Conservation (phyloP, 2,113 vertebrate species). For the Solenodon paradoxus region DNA sequence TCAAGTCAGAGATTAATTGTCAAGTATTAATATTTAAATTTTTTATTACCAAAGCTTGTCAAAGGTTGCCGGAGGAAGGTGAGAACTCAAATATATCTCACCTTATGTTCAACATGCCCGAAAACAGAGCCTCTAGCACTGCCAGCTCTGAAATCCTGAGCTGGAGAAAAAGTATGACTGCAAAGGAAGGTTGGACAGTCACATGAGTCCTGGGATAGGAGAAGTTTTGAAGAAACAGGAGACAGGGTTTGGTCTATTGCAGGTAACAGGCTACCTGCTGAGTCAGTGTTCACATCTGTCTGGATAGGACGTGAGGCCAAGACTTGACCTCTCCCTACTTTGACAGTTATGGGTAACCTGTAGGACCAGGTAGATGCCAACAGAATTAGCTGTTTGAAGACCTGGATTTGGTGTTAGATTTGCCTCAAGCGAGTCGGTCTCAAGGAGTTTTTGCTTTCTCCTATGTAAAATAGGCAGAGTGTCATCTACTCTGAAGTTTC, state of each 20-base stretch:
- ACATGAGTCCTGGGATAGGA: not conserved
- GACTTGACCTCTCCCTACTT: not conserved
- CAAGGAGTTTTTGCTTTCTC: not conserved
- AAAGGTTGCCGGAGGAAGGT: not conserved
- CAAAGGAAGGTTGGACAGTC: not conserved
- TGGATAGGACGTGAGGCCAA: not conserved
- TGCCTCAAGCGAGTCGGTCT: not conserved
- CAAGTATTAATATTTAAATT: constrained; percentile 36
- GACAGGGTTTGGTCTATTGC: accelerated
- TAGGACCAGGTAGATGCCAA: not conserved
- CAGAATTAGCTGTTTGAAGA: not conserved
- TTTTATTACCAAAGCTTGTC: not conserved
- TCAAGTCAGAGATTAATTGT: constrained; percentile 55
- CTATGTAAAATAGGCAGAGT: not conserved
- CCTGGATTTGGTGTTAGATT: not conserved
- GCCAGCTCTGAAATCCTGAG: not conserved
- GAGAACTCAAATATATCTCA: not conserved
- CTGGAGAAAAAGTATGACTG: not conserved
- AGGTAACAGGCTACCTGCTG: not conserved
- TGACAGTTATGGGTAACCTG: not conserved
- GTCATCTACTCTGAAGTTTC: not conserved
- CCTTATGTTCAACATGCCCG: not conserved
- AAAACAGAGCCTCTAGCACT: not conserved
- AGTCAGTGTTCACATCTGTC: not conserved
- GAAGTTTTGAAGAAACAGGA: not conserved